Base-by-base conservation (phyloP, 1,140 invertebrate species). In the Atta cephalotes region DNA sequence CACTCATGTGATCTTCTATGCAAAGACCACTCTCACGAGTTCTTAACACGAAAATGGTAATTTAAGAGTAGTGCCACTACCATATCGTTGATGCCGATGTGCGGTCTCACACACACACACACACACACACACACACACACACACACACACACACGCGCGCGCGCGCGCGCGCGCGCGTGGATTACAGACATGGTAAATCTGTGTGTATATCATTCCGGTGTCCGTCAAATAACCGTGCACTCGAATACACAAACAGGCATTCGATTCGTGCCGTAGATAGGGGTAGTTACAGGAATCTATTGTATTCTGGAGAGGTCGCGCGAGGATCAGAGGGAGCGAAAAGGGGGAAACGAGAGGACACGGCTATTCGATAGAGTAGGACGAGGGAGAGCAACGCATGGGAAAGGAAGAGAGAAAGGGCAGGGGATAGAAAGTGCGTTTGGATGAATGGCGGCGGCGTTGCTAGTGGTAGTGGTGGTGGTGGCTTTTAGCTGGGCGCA, bases 201-300 rank as follows among this genome's bases (percentile, higher is more conserved):
- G 70, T 76, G 74, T 82, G 71, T 71, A 74, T 65, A 88, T 74
- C 71, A 78, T 66, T 68, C n/a, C 77, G 77, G 88, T 91, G 92
- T 92, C 91, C 91, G 90, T 92, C 90, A 92, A 94, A 93, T 93
- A 94, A 92, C 88, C 92, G 88, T 93, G 66, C 92, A 89, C 91
- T 91, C 88, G 89, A 93, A 93, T 93, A 91, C 90, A 91, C 93
- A 92, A 93, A 93, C 91, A 93, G 88, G 49, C 86, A 85, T 90
- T 91, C 90, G 92, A 93, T 93, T 90, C 92, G 92, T 91, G 87
- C 74, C 87, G 85, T 89, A 88, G 90, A 92, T 89, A 92, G 89
- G 84, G 82, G 89, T 93, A 92, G 92, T 93, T 93, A 93, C 92
- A 90, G 92, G 91, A 92, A 93, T 93, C 91, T 90, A 94, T 92